A percentile compares a stretch with the other conserved stretches of the same genome.
phyloP scores from a whole-genome alignment of 35 echinoderm and acorn worm species.

The Eucidaris tribuloides region DNA sequence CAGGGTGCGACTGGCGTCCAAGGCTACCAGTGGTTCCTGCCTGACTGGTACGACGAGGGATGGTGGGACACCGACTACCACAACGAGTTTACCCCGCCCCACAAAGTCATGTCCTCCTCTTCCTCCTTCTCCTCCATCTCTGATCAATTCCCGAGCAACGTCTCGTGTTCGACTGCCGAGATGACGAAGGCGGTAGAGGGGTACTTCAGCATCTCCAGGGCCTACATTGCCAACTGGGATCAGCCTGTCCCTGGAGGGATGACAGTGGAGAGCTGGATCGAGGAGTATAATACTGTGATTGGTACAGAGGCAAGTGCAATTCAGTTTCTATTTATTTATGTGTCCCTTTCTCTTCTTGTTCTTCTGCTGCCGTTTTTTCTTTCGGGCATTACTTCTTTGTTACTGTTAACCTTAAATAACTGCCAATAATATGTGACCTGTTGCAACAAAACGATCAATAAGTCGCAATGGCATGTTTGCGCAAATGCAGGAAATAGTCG shows the following conservation, averaged over 20 bases:
- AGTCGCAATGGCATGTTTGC: no score
- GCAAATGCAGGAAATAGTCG: no score
- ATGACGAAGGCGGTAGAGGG: constrained; percentile 56
- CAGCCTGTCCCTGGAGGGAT: constrained; percentile 1
- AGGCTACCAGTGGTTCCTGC: constrained; percentile 77
- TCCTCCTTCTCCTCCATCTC: no score
- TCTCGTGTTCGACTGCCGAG: constrained; percentile 43
- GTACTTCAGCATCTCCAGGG: constrained; percentile 44
- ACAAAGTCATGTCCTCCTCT: background rate
- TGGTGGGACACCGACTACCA: constrained; percentile 76
- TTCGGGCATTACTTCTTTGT: no score
- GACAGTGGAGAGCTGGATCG: constrained; percentile 23
- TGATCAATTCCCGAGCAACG: background rate
- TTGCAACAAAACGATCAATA: no score
- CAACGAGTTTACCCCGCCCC: constrained; percentile 17
- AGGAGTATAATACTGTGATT: constrained; percentile 1
- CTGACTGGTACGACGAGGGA: constrained; percentile 19
- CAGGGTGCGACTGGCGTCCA: constrained; percentile 43
- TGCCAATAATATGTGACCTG: no score
- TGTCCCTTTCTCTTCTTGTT: no score
- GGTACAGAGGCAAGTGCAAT: constrained; percentile 25
- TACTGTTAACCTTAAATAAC: no score
- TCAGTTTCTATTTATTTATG: no score
- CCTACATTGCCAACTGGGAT: constrained; percentile 22
- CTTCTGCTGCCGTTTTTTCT: no score